These are phyloP conservation scores for Drosophila auraria DNA, from an alignment of 1,140 invertebrate species.

Conservation along the genomic window DNA sequence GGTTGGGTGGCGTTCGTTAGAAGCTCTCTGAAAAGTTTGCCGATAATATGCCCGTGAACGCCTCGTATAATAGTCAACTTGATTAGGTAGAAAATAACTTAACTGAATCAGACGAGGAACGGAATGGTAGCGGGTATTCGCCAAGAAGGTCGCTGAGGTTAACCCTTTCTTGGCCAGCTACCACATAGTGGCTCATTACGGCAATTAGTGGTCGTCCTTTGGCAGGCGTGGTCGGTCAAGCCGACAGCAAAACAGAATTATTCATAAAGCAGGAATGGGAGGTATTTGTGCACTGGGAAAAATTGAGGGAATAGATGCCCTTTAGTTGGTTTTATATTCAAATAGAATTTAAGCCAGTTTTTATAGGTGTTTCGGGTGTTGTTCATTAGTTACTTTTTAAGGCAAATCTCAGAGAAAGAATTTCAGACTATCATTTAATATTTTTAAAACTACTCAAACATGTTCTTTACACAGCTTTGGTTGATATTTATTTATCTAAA, in stretches of 20 bases:
- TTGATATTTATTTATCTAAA: neutral
- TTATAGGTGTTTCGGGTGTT: neutral
- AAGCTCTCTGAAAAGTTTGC: constrained; percentile 19
- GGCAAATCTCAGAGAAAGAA: neutral
- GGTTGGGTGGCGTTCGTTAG: constrained; percentile 1
- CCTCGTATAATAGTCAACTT: constrained; percentile 36
- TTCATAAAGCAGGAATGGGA: constrained; percentile 43
- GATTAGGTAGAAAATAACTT: constrained; percentile 36
- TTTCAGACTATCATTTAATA: too few species aligned
- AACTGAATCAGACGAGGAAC: constrained; percentile 13
- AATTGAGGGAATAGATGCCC: neutral
- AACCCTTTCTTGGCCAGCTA: constrained; percentile 24
- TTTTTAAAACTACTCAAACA: neutral
- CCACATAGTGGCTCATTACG: constrained; percentile 62
- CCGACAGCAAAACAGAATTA: constrained; percentile 70
- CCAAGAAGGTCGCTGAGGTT: neutral
- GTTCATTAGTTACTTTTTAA: too few species aligned
- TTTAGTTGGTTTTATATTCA: neutral
- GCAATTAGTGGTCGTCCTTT: constrained; percentile 68
- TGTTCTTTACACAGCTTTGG: neutral
- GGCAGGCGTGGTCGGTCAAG: constrained; percentile 42
- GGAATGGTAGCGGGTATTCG: neutral
- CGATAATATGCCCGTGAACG: constrained; percentile 31
- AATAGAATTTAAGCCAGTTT: neutral
- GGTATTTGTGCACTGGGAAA: constrained; percentile 9